Base-by-base conservation (phyloP, 2,888 invertebrate genomes). In the Quadriops clusia region DNA sequence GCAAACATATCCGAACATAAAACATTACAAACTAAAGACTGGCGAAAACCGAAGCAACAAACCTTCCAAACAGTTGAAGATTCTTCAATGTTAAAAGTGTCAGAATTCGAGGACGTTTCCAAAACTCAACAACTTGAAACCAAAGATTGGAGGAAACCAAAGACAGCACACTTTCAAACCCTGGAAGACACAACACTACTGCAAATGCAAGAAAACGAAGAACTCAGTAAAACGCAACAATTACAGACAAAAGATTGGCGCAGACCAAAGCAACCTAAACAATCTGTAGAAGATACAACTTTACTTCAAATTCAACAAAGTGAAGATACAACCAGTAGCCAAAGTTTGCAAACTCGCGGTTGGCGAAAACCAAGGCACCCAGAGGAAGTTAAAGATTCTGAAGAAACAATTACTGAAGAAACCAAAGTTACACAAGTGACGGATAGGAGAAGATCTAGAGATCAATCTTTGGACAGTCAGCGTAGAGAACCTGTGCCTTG, bases 1-100 rank as follows among this genome's bases (percentile, higher is more conserved):
- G 63, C 65, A 44, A 50, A 73, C 23, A 38, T 67, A 40, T 72
- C 72, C 3, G 65, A 74, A 0, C 71, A 70, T 40, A 60, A 36
- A 16, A 22, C 21, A 23, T 21, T 21, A 8, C 8, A 31, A 21
- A 21, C 5, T 23, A 22, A 17, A 21, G 8, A 13, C 16, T 27
- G 9, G 24, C 9, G 23, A 29, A 30, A 36, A 26, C 22, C 13
- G 13, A 28, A 37, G 15, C 24, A 20, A 9, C 22, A 30, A 32
- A 27, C 28, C 8, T 24, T 8, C 11, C 17, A 18, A 32, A 15
- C 18, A 32, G 33, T 42, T 15, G 55, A 55, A 41, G 54, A 54
- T 38, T 41, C 38, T 7, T 44, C 48, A 8, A 26, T 46, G 8
- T 29, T 54, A 7, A 32, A 43, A 17, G 13, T 54, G 18, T 45